Base-by-base conservation (phyloP, 1,140 invertebrate genomes). In the Drosophila carrolli region DNA sequence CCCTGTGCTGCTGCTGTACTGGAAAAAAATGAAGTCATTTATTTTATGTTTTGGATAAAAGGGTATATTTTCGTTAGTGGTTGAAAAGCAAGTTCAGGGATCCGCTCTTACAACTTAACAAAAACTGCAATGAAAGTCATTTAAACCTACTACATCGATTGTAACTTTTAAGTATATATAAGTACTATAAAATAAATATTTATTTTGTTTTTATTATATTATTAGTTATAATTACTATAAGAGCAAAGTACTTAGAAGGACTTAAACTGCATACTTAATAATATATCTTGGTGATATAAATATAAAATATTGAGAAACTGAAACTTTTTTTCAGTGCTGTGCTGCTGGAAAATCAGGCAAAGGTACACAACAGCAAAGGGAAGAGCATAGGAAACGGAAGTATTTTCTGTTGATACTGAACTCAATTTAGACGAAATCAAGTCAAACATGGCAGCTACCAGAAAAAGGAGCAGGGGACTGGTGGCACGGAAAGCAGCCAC, bases 341-440 rank as follows among this genome's bases (percentile, higher is more conserved):
- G 46, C 75, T 74, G 63, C 53, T 67, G 58, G 74, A 77, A 81
- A 85, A 85, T 85, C 77, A 74, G 65, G 82, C 79, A 77, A 77
- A 89, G 84, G 76, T 78, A 79, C 75, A 82, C 81, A 84, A 68
- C 73, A 61, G 66, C 23, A 32, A 13, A 44, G 46, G 41, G 46
- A 57, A 61, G 67, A 40, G 40, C 67, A 59, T 29, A 71, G 84
- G 84, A 88, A 88, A 81, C 84, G 84, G 84, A 88, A 88, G 84
- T 88, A 88, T 88, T 88, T 88, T 89, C 84, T 88, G 84, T 88
- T 88, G 84, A 88, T 88, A 88, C 84, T 88, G 84, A 88, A 88
- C 84, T 88, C 84, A 88, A 88, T 88, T 88, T 88, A 89, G 84
- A 89, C 80, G 84, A 88, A 88, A 88, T 88, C 84, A 88, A 88